Evolutionary conservation across 2,113 vertebrate genomes (phyloP).

Genomic region (Phylloscopus trochiloides): DNA sequence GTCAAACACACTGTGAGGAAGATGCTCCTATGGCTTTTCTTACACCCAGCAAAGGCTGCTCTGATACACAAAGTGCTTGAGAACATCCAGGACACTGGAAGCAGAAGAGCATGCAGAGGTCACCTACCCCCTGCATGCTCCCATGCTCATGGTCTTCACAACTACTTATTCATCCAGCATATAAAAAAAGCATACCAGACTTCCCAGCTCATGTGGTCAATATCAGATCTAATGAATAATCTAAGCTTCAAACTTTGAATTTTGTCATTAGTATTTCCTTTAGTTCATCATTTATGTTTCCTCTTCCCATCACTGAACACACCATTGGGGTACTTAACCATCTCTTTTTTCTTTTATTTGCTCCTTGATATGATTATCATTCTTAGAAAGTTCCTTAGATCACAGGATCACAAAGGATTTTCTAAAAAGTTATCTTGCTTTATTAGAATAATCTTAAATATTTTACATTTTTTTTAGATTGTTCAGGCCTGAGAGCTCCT

Average conservation of each 20-base stretch:
- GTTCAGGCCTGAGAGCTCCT: background rate
- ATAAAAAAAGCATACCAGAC: background rate
- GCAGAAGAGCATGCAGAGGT: background rate
- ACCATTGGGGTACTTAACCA: background rate
- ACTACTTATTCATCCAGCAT: background rate
- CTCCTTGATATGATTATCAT: background rate
- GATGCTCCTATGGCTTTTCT: background rate
- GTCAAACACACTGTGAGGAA: background rate
- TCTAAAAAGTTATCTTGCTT: background rate
- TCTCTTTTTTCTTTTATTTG: background rate
- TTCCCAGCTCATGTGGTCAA: background rate
- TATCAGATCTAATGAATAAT: background rate
- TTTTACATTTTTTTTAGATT: background rate
- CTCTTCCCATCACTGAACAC: background rate
- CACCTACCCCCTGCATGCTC: background rate
- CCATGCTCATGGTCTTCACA: background rate
- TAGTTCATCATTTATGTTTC: background rate
- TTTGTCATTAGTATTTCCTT: background rate
- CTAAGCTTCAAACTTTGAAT: background rate
- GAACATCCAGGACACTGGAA: background rate
- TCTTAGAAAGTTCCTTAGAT: background rate
- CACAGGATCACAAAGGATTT: background rate
- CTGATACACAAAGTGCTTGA: background rate
- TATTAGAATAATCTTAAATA: background rate
- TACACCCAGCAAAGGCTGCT: background rate